Percentiles rank a stretch among this genome's conserved stretches.
phyloP scores from a whole-genome alignment of 1,140 invertebrate species.

The Tetramorium alpestre region DNA sequence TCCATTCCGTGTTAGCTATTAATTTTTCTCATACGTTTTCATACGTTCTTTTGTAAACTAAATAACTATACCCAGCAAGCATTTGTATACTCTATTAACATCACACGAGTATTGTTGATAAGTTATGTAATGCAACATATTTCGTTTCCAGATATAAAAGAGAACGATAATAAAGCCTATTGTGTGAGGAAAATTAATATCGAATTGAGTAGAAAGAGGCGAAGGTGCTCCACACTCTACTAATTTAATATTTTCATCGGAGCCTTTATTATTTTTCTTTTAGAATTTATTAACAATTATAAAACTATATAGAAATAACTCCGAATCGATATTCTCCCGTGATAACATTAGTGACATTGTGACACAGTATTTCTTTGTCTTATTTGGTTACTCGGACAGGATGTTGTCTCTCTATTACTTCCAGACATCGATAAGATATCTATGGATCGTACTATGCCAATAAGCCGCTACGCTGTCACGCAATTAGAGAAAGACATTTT shows the following conservation, averaged over 20 bases:
- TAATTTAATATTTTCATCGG: no score
- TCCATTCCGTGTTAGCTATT: background rate
- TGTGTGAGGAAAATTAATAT: no score
- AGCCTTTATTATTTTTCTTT: no score
- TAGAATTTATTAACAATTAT: no score
- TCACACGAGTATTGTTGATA: no score
- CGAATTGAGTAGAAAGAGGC: no score
- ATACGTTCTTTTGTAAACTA: background rate
- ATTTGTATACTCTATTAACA: no score
- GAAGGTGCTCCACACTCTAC: no score
- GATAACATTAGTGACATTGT: background rate
- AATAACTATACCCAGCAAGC: no score
- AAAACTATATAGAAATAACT: background rate
- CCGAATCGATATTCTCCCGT: background rate
- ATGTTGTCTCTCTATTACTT: conserved; percentile 2
- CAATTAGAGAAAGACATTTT: background rate
- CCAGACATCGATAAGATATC: conserved; percentile 27
- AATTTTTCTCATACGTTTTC: no score
- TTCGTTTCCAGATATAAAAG: background rate
- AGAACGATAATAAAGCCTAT: background rate
- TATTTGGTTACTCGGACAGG: background rate
- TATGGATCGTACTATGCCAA: background rate
- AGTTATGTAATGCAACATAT: background rate
- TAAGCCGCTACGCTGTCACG: background rate
- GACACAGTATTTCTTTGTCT: background rate